phyloP scores from a whole-genome alignment of 35 echinoderm and acorn worm genomes.

The Amphiura filiformis region DNA sequence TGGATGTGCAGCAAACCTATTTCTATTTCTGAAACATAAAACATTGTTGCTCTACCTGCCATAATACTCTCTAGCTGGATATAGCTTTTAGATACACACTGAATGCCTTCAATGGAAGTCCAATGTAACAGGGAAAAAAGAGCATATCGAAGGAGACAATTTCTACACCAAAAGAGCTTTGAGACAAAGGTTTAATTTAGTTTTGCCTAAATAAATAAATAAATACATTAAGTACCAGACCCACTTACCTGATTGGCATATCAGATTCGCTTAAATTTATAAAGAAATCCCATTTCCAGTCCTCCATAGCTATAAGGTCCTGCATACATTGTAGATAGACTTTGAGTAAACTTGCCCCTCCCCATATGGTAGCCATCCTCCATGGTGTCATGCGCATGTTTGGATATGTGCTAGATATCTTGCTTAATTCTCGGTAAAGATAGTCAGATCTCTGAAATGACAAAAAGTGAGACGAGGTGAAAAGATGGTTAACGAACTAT shows the following conservation, averaged over 20 bases:
- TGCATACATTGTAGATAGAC: slow-evolving; percentile 84
- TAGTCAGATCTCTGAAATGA: slow-evolving; percentile 86
- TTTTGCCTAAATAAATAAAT: too few relatives aligned
- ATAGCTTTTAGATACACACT: too few relatives aligned
- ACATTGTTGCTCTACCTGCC: too few relatives aligned
- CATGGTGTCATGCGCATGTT: slow-evolving; percentile 89
- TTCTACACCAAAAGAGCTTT: too few relatives aligned
- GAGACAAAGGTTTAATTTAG: too few relatives aligned
- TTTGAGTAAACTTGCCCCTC: slow-evolving; percentile 86
- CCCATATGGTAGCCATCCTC: slow-evolving; percentile 93
- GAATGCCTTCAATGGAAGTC: too few relatives aligned
- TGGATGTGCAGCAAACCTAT: too few relatives aligned
- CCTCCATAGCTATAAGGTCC: slow-evolving; percentile 75
- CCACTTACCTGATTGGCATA: slow-evolving; percentile 85
- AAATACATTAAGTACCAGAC: too few relatives aligned
- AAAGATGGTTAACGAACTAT: too few relatives aligned
- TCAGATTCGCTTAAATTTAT: slow-evolving; percentile 99
- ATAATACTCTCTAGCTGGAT: too few relatives aligned
- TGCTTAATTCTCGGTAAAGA: slow-evolving; percentile 70
- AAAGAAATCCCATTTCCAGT: slow-evolving; percentile 93
- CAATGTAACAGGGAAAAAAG: slow-evolving; percentile 42
- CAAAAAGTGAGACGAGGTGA: neutral
- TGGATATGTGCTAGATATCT: slow-evolving; percentile 45
- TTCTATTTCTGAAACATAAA: too few relatives aligned
- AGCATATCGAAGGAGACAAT: too few relatives aligned